Percentiles rank a stretch among this genome's conserved stretches.
Conservation (phyloP, 2,888 invertebrate genomes). For the Rhamnusium bicolor region DNA sequence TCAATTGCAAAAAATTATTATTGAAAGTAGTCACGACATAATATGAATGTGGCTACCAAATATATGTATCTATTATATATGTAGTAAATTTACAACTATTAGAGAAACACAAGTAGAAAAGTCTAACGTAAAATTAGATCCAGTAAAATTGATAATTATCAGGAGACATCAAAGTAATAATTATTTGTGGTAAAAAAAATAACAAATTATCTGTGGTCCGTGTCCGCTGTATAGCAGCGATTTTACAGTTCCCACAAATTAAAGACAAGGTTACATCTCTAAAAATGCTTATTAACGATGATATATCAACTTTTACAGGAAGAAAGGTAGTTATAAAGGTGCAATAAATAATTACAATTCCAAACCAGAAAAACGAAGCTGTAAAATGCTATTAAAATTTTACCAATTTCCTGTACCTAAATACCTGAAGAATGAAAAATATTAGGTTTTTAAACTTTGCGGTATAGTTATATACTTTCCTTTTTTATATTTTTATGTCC, state of each 20-base stretch:
- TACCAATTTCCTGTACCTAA: slow-evolving; percentile 32
- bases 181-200: slow-evolving; percentile 19
- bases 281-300: slow-evolving; percentile 41
- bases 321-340: slow-evolving; percentile 35
- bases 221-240: slow-evolving; percentile 27
- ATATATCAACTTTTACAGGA: slow-evolving; percentile 41
- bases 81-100: too few species aligned
- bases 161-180: neutral
- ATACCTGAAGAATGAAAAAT: neutral
- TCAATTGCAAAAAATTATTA: neutral
- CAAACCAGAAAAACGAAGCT: slow-evolving; percentile 32
- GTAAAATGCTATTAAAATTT: slow-evolving; percentile 25
- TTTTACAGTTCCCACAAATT: slow-evolving; percentile 32
- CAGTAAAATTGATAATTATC: neutral
- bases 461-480: too few species aligned
- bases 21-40: neutral
- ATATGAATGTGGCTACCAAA: neutral
- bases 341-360: slow-evolving; percentile 32
- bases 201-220: slow-evolving; percentile 20
- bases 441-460: neutral
- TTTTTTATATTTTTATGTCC: neutral
- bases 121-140: neutral
- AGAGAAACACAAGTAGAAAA: neutral
- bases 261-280: slow-evolving; percentile 28
- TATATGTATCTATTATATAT: too few species aligned